Base-by-base conservation (phyloP, 2,888 invertebrate genomes). In the Apodemia zela region DNA sequence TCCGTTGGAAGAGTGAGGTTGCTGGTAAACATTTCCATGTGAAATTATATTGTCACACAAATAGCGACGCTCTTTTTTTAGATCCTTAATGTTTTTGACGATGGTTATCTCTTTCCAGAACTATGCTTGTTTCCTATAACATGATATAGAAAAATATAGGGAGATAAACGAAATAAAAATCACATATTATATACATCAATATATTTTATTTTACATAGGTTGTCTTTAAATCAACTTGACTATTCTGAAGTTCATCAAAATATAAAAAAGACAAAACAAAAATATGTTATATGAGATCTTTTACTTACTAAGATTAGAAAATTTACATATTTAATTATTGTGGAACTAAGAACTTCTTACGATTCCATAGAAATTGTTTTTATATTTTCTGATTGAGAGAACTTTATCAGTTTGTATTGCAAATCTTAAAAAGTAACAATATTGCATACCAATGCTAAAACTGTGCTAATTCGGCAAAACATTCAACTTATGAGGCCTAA, bases 131-230 rank as follows among this genome's bases (percentile, higher is more conserved):
- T 35, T 35, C 10, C 29, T 33, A 10, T 33, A 33, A 8, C 33
- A 10, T 33, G 33, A 33, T 33, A 33, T 33, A 38, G 13, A 38
- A 38, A 38, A 38, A 38, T 38, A 13, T 15, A 42, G 15, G 15
- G 42, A 42, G 15, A 42, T 7, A 10, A 33, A 21, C 25, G 21
- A 67, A 85, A 84, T 84, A 73, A 86, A 86, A 89, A 82, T 75
- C 78, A 72, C 70, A 66, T 72, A 69, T 51, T 89, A 89, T 89
- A 88, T 91, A 91, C 91, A 91, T 91, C 90, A 89, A 91, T 91
- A 90, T 90, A 89, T 88, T 90, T 89, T 90, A 90, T 89, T 90
- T 90, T 91, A 90, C 90, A 90, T 87, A 89, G 87, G 89, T 90
- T 90, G 90, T 90, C 90, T 91, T 91, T 89, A 89, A 89, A 89